Conservation (phyloP, 1,140 invertebrate species). For the Goniozus legneri region DNA sequence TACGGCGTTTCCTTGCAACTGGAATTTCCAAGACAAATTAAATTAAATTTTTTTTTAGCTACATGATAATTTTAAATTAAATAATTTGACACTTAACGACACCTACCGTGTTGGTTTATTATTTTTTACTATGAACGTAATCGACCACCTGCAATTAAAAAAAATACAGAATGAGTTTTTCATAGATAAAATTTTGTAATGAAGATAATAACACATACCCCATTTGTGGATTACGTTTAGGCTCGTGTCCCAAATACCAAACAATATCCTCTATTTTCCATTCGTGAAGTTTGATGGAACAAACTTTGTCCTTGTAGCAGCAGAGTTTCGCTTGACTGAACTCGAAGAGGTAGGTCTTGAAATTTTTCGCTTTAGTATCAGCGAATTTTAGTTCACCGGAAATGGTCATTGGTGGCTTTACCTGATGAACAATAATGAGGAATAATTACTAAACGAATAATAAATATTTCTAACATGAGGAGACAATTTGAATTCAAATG, state of each 20-base stretch:
- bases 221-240: conserved; percentile 74
- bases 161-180: conserved; percentile 4
- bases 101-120: conserved; percentile 63
- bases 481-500: neutral
- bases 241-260: conserved; percentile 80
- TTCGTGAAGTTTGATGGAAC: conserved; percentile 62
- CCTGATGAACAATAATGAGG: too few relatives aligned
- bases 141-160: conserved; percentile 61
- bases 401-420: conserved; percentile 59
- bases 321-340: conserved; percentile 74
- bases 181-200: neutral
- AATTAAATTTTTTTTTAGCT: neutral
- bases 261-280: conserved; percentile 77
- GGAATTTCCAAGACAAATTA: conserved; percentile 17
- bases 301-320: conserved; percentile 76
- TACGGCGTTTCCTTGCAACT: conserved; percentile 73
- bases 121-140: conserved; percentile 72
- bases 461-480: too few relatives aligned
- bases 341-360: conserved; percentile 75
- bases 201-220: conserved; percentile 45
- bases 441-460: too few relatives aligned
- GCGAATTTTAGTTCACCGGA: conserved; percentile 74
- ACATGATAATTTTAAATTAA: conserved; percentile 7
- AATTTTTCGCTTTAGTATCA: conserved; percentile 70
- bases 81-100: neutral